Conservation (phyloP, 2,797 vertebrate genomes). For the Rachycentron canadum region DNA sequence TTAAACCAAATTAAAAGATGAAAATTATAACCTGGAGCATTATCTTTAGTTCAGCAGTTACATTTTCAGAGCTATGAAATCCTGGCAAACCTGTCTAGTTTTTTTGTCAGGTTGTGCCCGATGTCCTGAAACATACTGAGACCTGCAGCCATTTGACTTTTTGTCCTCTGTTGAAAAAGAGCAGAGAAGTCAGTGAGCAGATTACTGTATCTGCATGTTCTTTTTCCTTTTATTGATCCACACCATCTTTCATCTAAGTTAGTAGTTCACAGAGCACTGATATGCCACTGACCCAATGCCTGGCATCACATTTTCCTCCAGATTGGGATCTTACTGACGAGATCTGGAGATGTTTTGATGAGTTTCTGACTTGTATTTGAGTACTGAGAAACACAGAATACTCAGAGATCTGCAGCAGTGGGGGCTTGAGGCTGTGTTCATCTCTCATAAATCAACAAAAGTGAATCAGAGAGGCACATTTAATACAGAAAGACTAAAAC, state of each 20-base stretch:
- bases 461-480: conserved; percentile 26
- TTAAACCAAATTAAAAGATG: background rate
- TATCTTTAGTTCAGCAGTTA: background rate
- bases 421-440: conserved; percentile 27
- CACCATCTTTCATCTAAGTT: background rate
- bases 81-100: background rate
- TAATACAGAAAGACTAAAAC: conserved; percentile 12
- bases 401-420: conserved; percentile 8
- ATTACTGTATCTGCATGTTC: background rate
- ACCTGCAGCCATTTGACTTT: conserved; percentile 19
- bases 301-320: background rate
- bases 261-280: background rate
- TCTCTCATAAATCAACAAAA: conserved; percentile 44
- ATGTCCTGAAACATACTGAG: background rate
- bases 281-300: conserved; percentile 1
- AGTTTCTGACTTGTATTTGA: conserved; percentile 14
- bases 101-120: conserved; percentile 1
- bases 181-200: background rate
- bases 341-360: conserved; percentile 17
- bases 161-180: background rate
- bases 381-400: conserved; percentile 21
- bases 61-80: conserved; percentile 1
- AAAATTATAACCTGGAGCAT: background rate
- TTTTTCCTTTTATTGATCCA: background rate
- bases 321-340: conserved; percentile 15